phyloP scores from a whole-genome alignment of 2,888 invertebrate species.

The Plagodis dolabraria region DNA sequence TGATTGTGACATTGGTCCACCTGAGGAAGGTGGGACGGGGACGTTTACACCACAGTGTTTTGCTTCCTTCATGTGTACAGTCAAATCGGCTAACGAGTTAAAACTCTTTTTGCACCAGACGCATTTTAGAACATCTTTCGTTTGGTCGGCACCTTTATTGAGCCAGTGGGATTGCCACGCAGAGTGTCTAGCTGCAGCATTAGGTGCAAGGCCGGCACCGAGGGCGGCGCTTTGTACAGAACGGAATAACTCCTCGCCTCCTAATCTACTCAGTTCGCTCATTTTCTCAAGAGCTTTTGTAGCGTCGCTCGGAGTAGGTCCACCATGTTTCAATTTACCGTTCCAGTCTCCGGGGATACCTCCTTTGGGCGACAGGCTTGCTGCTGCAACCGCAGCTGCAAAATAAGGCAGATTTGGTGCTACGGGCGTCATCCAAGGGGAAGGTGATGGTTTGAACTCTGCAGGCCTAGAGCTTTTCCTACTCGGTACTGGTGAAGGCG shows the following conservation, averaged over 20 bases:
- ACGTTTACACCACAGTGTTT: slow-evolving; percentile 97
- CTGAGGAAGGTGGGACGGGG: slow-evolving; percentile 88
- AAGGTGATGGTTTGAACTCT: slow-evolving; percentile 88
- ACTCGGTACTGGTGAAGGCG: slow-evolving; percentile 85
- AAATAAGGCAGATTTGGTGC: slow-evolving; percentile 92
- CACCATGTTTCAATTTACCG: slow-evolving; percentile 90
- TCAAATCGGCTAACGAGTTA: slow-evolving; percentile 96
- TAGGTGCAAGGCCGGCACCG: slow-evolving; percentile 78
- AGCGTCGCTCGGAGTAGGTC: slow-evolving; percentile 90
- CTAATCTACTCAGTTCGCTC: slow-evolving; percentile 94
- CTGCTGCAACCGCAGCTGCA: slow-evolving; percentile 91
- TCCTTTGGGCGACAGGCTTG: slow-evolving; percentile 90
- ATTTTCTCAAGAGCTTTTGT: slow-evolving; percentile 95
- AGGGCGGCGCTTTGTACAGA: slow-evolving; percentile 84
- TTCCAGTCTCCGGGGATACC: slow-evolving; percentile 88
- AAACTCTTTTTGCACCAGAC: slow-evolving; percentile 99
- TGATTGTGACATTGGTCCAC: slow-evolving; percentile 79
- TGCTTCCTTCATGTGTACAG: slow-evolving; percentile 99
- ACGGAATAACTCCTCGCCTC: slow-evolving; percentile 91
- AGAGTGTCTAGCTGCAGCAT: slow-evolving; percentile 90
- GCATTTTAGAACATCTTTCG: slow-evolving; percentile 97
- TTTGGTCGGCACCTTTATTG: slow-evolving; percentile 97
- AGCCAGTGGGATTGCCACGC: slow-evolving; percentile 99
- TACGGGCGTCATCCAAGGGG: slow-evolving; percentile 92
- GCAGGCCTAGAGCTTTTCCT: slow-evolving; percentile 87